Base-by-base conservation (phyloP, 2,888 invertebrate genomes). In the Hydroisotoma schaefferi region DNA sequence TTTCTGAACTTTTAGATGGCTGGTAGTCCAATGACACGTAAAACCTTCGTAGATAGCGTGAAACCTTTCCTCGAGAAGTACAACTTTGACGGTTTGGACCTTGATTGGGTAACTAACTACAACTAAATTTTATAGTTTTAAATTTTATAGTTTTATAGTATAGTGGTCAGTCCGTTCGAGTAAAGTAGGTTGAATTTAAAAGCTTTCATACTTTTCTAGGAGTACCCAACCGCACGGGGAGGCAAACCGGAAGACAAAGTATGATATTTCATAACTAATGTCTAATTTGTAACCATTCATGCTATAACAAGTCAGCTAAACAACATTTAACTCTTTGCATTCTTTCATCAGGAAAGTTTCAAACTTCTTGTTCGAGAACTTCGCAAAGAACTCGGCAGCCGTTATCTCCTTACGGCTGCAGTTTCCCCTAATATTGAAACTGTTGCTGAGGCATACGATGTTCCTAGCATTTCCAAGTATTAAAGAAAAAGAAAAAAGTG, bases 141-240 rank as follows among this genome's bases (percentile, higher is more conserved):
- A n/a, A n/a, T n/a, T n/a, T n/a, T n/a, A n/a, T n/a, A n/a, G n/a
- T n/a, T n/a, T n/a, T n/a, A n/a, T n/a, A n/a, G n/a, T n/a, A n/a
- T n/a, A n/a, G n/a, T n/a, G n/a, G n/a, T n/a, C n/a, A n/a, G n/a
- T n/a, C n/a, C n/a, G n/a, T n/a, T n/a, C n/a, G n/a, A n/a, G n/a
- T n/a, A n/a, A n/a, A n/a, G n/a, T n/a, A n/a, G n/a, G n/a, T n/a
- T n/a, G n/a, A n/a, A n/a, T n/a, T n/a, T n/a, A n/a, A n/a, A n/a
- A n/a, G n/a, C n/a, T n/a, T n/a, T n/a, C n/a, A n/a, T n/a, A n/a
- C 8, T 46, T 12, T 22, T 74, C 57, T 66, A 70, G 73, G 75
- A 75, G 61, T 75, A 75, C 52, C 75, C 75, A 2, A 73, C 73
- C 22, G 61, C 70, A 23, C 62, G 75, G 49, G 75, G 75, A 33